Conservation (phyloP, 2,113 vertebrate genomes). For the Prionailurus bengalensis region DNA sequence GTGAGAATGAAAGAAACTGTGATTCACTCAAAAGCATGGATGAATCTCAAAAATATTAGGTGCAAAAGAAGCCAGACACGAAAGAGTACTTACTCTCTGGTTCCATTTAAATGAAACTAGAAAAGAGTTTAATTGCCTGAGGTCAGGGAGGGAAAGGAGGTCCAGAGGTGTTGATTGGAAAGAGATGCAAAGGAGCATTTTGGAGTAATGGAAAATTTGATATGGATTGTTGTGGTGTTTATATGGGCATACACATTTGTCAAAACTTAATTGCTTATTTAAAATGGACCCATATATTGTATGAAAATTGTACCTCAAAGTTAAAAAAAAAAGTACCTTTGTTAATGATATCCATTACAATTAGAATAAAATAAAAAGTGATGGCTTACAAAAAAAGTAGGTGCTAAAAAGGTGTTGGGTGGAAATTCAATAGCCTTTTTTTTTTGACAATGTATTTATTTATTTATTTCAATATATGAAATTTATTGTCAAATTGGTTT, state of each 20-base stretch:
- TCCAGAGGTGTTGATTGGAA: not conserved
- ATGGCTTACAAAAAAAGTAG: not conserved
- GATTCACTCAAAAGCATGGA: not conserved
- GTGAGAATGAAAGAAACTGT: not conserved
- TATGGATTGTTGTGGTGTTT: not conserved
- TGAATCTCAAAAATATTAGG: not conserved
- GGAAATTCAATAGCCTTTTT: not conserved
- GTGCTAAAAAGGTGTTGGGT: not conserved
- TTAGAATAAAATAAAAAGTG: not conserved
- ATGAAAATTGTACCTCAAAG: not conserved
- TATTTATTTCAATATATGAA: too few species aligned
- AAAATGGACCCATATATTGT: not conserved
- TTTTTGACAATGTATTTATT: too few species aligned
- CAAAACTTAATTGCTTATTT: not conserved
- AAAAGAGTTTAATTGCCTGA: not conserved
- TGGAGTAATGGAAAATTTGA: not conserved
- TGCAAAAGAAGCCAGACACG: not conserved
- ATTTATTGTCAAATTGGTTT: too few species aligned
- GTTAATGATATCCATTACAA: not conserved
- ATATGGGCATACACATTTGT: not conserved
- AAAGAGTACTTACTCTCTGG: not conserved
- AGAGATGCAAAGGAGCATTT: not conserved
- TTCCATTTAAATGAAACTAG: not conserved
- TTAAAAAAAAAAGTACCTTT: not conserved
- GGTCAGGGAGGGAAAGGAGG: not conserved